Base-by-base conservation (phyloP, 2,888 invertebrate genomes). In the Atethmia centrago region DNA sequence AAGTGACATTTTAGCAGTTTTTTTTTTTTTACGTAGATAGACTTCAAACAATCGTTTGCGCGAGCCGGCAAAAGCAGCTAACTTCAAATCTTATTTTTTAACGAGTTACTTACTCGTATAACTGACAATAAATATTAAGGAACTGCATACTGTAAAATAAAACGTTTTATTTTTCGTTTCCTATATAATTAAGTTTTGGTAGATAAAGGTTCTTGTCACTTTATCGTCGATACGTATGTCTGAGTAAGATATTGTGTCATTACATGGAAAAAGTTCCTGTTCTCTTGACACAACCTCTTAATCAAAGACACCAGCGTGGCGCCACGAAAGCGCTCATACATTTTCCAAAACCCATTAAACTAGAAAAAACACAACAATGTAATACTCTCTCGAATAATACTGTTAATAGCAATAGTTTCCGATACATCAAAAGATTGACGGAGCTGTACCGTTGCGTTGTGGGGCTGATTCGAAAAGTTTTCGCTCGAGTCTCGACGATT, bases 381-480 rank as follows among this genome's bases (percentile, higher is more conserved):
- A 76, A 72, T 62, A 74, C 67, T 64, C 58, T 28, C 2, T 58
- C 62, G 19, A 56, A 67, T 63, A 78, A 66, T 53, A 53, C 21
- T 77, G 64, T 71, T 87, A 85, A 87, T 85, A 85, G 83, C 80
- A 80, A 85, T 88, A 87, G 89, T 90, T 89, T 80, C 83, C 78
- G 86, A 90, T 89, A 91, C 87, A 90, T 89, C 89, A 89, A 87
- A 90, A 90, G 89, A 89, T 89, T 88, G 89, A 84, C 83, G 85
- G 81, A 75, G 77, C 67, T 58, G 62, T 66, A 63, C 70, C 55
- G 69, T 71, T 73, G 71, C 55, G 69, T 71, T 73, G 71, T 76
- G 80, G 82, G 74, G 85, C 79, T 91, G 90, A 91, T 91, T 89
- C 89, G 88, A 89, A 92, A 92, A 92, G 87, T 91, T 91, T 87